Conservation (phyloP, 2,797 vertebrate genomes). For the Eurystomus glaucurus region DNA sequence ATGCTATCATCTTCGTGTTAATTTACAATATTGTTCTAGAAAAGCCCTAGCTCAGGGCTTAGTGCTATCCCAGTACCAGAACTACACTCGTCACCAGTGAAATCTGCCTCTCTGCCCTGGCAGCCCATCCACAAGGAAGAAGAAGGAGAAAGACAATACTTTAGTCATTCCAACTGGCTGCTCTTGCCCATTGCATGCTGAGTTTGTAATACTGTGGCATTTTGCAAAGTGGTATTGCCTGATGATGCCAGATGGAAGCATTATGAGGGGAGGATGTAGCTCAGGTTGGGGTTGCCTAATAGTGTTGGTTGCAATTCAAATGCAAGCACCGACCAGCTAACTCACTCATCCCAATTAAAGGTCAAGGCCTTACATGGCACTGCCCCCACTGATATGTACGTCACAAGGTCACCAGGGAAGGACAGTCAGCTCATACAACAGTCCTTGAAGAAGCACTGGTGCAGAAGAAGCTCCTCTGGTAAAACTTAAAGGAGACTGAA, state of each 20-base stretch:
- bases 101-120: neutral
- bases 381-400: fast-evolving
- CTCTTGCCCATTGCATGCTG: neutral
- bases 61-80: neutral
- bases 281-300: conserved; percentile 33
- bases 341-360: conserved; percentile 22
- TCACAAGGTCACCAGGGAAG: neutral
- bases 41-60: neutral
- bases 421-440: neutral
- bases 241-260: conserved; percentile 55
- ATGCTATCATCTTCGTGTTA: neutral
- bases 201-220: neutral
- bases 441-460: neutral
- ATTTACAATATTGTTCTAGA: neutral
- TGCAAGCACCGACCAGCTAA: neutral
- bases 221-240: neutral
- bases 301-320: conserved; percentile 34
- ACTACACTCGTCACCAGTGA: fast-evolving
- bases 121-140: neutral
- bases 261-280: conserved; percentile 3
- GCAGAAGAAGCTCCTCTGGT: conserved; percentile 7
- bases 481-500: neutral
- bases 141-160: neutral
- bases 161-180: neutral
- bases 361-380: conserved; percentile 5